These are phyloP conservation scores for Heliconius nattereri DNA, from an alignment of 1,140 invertebrate species.

Conservation along the genomic window DNA sequence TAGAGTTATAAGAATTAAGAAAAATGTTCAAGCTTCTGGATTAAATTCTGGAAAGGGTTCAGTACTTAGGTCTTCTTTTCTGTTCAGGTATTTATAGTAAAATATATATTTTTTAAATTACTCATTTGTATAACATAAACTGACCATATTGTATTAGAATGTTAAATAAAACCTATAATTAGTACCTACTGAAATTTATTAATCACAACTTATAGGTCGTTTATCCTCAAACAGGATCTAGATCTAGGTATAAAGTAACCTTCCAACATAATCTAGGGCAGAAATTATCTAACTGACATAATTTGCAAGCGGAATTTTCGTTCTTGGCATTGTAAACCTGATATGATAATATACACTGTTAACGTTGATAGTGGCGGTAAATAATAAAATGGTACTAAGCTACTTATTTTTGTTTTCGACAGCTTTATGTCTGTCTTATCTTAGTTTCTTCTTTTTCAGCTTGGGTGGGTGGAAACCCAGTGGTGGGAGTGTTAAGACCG, in stretches of 20 bases:
- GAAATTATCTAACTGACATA: slow-evolving; percentile 23
- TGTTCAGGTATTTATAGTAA: too few species aligned
- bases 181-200: too few species aligned
- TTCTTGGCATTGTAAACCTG: neutral
- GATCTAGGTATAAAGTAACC: slow-evolving; percentile 4
- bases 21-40: too few species aligned
- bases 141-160: too few species aligned
- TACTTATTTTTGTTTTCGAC: neutral
- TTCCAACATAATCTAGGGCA: slow-evolving; percentile 6
- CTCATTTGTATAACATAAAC: too few species aligned
- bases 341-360: slow-evolving; percentile 1
- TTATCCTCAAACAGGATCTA: slow-evolving; percentile 16
- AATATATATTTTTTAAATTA: too few species aligned
- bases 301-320: slow-evolving; percentile 17
- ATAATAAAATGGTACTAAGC: neutral
- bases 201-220: neutral
- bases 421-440: neutral
- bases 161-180: too few species aligned
- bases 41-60: too few species aligned
- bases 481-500: too few species aligned
- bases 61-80: too few species aligned
- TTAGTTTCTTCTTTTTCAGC: neutral
- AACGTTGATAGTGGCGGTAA: slow-evolving; percentile 1
- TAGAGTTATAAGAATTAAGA: too few species aligned
- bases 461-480: too few species aligned